Evolutionary conservation across 1,140 invertebrate genomes (phyloP), one percentile per base, ranked within the genome.

Genomic region (Trichonephila inaurata): DNA sequence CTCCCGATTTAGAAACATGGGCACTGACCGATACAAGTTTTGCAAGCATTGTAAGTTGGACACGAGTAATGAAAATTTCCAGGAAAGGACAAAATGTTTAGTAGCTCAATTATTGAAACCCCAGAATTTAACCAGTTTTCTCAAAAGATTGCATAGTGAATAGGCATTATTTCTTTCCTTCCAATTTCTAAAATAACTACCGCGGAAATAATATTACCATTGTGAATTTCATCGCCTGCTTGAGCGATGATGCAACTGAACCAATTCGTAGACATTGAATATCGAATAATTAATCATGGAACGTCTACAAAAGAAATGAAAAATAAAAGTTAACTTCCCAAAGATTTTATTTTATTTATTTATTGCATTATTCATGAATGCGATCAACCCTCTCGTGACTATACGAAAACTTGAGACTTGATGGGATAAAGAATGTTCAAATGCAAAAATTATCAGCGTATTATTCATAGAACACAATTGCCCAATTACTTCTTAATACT

Each of bases 341-440:
- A 40, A 77, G 28, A 28, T 4, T 40, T 16, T 18, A 40, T 33
- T 40, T 77, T 69, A 40, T 4, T 40, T 40, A 3, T 2, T 40
- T 40, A 40, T 40, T 77, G 72, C 33, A 77, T 77, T 77, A 77
- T 77, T 77, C 72, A 77, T 77, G 72, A 77, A 77, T 16, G 28
- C 33, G 28, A 33, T 40, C 28, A 77, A 40, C 72, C 69, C 33
- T 77, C 6, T 18, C 72, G 33, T 6, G 72, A 2, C 28, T 77
- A 40, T 28, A 18, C 4, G 28, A 14, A 77, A 33, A 18, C 72
- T 77, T 40, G 72, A 16, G n/a, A 7, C 16, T 6, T 14, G 6
- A 19, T 2, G 21, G 21, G 21, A 64, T 40, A 40, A 40, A 40
- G 33, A 40, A 64, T 19, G 62, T 51, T 51, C 51, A 51, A 51